These are phyloP conservation scores for Serripes groenlandicus DNA, from an alignment of 2,888 invertebrate genomes.

Conservation along the genomic window DNA sequence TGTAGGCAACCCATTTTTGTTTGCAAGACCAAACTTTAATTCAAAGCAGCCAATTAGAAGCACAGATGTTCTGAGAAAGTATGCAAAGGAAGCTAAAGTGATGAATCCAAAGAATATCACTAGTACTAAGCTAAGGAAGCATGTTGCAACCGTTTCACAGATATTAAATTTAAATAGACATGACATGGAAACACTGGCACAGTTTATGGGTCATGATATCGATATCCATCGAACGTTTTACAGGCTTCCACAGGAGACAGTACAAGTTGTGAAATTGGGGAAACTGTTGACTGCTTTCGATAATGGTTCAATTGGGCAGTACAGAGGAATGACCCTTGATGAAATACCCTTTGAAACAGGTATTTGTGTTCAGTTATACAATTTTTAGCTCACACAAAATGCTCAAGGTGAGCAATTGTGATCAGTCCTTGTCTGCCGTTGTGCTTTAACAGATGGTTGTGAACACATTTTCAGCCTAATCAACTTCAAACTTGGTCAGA, in stretches of 20 bases:
- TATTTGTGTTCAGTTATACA: too few species aligned
- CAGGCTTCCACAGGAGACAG: slow-evolving; percentile 27
- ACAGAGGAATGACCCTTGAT: slow-evolving; percentile 8
- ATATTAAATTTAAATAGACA: slow-evolving; percentile 54
- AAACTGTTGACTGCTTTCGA: slow-evolving; percentile 29
- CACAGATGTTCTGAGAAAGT: slow-evolving; percentile 29
- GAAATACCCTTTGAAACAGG: slow-evolving; percentile 24
- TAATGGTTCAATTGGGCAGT: slow-evolving; percentile 17
- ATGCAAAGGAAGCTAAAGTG: slow-evolving; percentile 29
- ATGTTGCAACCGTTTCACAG: slow-evolving; percentile 65
- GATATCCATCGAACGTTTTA: slow-evolving; percentile 27
- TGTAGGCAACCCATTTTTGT: slow-evolving; percentile 9
- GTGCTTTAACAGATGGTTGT: too few species aligned
- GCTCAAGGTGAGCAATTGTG: too few species aligned
- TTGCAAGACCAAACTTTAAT: slow-evolving; percentile 22
- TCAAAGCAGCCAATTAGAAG: slow-evolving; percentile 23
- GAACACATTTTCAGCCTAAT: too few species aligned
- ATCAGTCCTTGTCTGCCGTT: too few species aligned
- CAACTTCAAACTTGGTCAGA: too few species aligned
- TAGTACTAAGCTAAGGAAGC: slow-evolving; percentile 62
- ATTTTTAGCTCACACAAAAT: too few species aligned
- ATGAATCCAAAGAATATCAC: slow-evolving; percentile 37
- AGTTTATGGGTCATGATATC: slow-evolving; percentile 36
- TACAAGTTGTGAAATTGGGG: slow-evolving; percentile 33
- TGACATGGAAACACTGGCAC: slow-evolving; percentile 41